Percentiles rank a stretch among this genome's conserved stretches.
Conservation (phyloP, 2,888 invertebrate genomes). For the Ctena decussata region DNA sequence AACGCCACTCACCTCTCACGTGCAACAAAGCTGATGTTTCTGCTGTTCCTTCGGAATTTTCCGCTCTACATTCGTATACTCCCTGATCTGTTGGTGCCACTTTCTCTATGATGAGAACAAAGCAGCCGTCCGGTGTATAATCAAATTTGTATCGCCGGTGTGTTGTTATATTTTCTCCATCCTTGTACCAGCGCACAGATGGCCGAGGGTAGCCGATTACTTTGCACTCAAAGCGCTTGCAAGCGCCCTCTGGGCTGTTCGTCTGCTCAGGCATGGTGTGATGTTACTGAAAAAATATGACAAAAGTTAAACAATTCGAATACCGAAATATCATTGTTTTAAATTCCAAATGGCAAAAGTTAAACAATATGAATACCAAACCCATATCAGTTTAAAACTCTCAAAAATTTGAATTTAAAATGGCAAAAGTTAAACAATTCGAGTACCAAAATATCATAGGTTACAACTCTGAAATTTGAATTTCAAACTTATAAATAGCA, state of each 20-base stretch:
- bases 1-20: constrained; percentile 81
- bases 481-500: too few species aligned
- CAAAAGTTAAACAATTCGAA: too few species aligned
- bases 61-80: constrained; percentile 85
- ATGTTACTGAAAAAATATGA: too few species aligned
- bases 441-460: too few species aligned
- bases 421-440: too few species aligned
- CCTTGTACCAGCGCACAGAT: constrained; percentile 86
- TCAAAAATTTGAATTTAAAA: too few species aligned
- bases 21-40: constrained; percentile 85
- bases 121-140: constrained; percentile 78
- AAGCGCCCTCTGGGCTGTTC: constrained; percentile 78
- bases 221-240: constrained; percentile 85
- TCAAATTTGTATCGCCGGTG: constrained; percentile 80
- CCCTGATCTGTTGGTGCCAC: constrained; percentile 84
- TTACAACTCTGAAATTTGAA: too few species aligned
- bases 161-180: constrained; percentile 83
- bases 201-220: constrained; percentile 86
- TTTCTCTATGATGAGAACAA: constrained; percentile 83
- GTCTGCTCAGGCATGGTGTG: constrained; percentile 67
- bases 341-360: too few species aligned
- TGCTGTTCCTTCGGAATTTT: constrained; percentile 86
- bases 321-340: too few species aligned
- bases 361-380: too few species aligned
- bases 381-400: too few species aligned